Evolutionary conservation across 2,888 invertebrate genomes (phyloP), one percentile per base, ranked within the genome.

Genomic region (Hylaea fasciaria): DNA sequence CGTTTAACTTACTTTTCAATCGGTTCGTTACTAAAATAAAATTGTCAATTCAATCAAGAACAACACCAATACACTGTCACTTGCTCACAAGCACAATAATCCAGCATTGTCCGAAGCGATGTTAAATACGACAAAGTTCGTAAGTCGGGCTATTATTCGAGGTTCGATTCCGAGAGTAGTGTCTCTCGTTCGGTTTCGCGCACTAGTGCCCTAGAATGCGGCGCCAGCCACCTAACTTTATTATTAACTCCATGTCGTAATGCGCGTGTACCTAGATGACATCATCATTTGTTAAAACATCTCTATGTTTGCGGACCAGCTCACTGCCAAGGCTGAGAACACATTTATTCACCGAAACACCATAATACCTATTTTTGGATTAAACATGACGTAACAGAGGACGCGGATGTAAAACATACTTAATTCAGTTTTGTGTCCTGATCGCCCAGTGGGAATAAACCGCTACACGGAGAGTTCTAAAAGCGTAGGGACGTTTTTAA

Each of bases 181-280:
- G 57, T 53, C 55, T 55, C 63, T 35, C 80, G 77, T 68, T 71
- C 75, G 76, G 74, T 68, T 75, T 76, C 81, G 81, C 76, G 76
- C 70, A 78, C 82, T 75, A 82, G 72, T 80, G 84, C 78, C 80
- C 82, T 73, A 82, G 80, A 81, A 81, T 70, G 71, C 70, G 83
- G 82, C 86, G 87, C 88, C 87, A 88, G 77, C 76, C 81, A 79
- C 76, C 77, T 75, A 72, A 72, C 77, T 79, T 79, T 87, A 89
- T 88, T 87, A 86, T 87, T 87, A 87, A 85, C 83, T 70, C 73
- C 67, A 72, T 89, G 83, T 83, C 83, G 87, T 83, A 89, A 87
- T 77, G 67, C 64, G 56, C 70, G 61, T 73, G 68, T 73, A 78
- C 62, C 57, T 55, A 46, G 59, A 77, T 91, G 89, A 90, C 87